A percentile compares a stretch with the other conserved stretches of the same genome.
phyloP scores from a whole-genome alignment of 92 coral and sea anemone species.

The Micromussa lordhowensis region DNA sequence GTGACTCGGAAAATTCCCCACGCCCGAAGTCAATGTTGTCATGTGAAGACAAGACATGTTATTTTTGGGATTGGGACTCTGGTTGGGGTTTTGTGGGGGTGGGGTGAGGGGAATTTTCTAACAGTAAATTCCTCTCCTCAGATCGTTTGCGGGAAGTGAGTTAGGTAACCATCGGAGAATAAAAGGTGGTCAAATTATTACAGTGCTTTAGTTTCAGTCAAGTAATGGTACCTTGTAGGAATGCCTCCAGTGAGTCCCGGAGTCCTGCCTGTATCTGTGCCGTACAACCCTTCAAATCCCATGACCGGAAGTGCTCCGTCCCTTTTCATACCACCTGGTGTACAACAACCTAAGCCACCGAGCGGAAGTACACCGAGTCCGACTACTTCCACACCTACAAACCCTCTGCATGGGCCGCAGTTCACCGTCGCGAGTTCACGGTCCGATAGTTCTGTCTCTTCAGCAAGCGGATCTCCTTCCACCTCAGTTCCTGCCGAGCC shows the following conservation, averaged over 20 bases:
- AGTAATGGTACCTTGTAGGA: slow-evolving; percentile 42
- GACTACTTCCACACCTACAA: slow-evolving; percentile 88
- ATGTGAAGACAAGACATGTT: too few relatives aligned
- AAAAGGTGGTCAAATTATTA: too few relatives aligned
- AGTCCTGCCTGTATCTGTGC: slow-evolving; percentile 87
- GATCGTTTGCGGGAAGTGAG: too few relatives aligned
- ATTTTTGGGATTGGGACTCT: too few relatives aligned
- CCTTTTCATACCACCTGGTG: slow-evolving; percentile 63
- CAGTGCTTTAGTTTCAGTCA: not conserved
- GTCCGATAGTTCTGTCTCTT: slow-evolving; percentile 71
- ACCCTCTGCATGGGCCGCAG: slow-evolving; percentile 26
- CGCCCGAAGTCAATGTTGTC: too few relatives aligned
- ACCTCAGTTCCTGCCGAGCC: slow-evolving; percentile 54
- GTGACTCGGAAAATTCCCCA: too few relatives aligned
- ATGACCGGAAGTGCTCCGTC: slow-evolving; percentile 66
- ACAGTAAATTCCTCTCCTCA: too few relatives aligned
- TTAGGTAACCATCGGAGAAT: too few relatives aligned
- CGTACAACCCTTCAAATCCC: slow-evolving; percentile 79
- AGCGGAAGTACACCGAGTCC: slow-evolving; percentile 65
- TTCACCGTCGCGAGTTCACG: slow-evolving; percentile 59
- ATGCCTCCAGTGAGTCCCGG: slow-evolving; percentile 84
- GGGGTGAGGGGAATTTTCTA: too few relatives aligned
- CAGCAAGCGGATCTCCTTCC: slow-evolving; percentile 77
- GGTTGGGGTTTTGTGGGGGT: too few relatives aligned
- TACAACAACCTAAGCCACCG: slow-evolving; percentile 47